Base-by-base conservation (phyloP, 2,113 vertebrate species). In the Ptilonorhynchus violaceus region DNA sequence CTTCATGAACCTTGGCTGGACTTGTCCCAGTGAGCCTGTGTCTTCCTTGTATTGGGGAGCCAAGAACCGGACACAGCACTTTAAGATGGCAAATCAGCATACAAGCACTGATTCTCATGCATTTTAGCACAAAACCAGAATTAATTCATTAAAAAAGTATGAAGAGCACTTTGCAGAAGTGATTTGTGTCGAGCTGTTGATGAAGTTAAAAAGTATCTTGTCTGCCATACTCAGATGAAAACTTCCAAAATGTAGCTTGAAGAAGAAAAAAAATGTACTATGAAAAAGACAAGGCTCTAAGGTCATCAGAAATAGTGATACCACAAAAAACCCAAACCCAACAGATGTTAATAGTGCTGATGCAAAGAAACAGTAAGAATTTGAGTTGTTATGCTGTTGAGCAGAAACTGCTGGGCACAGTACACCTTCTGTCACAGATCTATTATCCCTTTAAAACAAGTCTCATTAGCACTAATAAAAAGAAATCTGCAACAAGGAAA, bases 401-500 rank as follows among this genome's bases (percentile, higher is more conserved):
- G 75, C 31, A 74, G 52, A 52, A 75, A 28, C 42, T 62, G 70
- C 59, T 80, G 64, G 72, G 25, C 42, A 55, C 37, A 18, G n/a
- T 20, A 58, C 31, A 86, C 33, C 39, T 90, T 80, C 16, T 58
- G 47, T 60, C 62, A 84, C 27, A 85, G 19, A 64, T 49, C 80
- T 79, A 84, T 85, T 66, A 86, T 28, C 37, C 49, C 58, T 39
- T 80, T 58, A 46, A 87, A 91, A 73, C 21, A 93, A 82, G 59
- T 60, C 58, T 92, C 85, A 95, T 93, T 96, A 96, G 42, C 44
- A 63, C 83, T 92, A 88, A 90, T 37, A 85, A 81, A 81, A 86
- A 94, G 42, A 72, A 90, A 56, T 33, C 47, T 64, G 55, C 70
- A 95, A 69, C 35, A 75, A 93, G 95, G 95, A 97, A 97, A 96